Conservation (phyloP, 1,140 invertebrate species). For the Drosophila lowei region DNA sequence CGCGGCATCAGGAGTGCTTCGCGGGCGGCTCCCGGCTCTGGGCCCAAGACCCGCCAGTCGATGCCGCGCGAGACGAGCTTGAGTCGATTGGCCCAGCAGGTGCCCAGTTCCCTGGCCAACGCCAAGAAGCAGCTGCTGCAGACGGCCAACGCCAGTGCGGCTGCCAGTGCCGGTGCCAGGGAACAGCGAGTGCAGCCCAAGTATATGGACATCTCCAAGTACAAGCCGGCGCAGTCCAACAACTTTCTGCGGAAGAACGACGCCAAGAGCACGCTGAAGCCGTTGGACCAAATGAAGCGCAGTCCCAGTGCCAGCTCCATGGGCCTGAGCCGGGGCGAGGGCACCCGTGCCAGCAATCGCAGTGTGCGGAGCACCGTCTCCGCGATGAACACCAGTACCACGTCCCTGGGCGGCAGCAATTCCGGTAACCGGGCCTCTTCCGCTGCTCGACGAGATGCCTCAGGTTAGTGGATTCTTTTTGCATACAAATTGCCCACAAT, state of each 20-base stretch:
- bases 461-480: conserved; percentile 44
- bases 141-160: conserved; percentile 61
- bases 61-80: conserved; percentile 82
- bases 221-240: conserved; percentile 84
- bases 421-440: conserved; percentile 61
- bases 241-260: conserved; percentile 85
- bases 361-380: conserved; percentile 71
- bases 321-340: conserved; percentile 68
- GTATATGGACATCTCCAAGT: conserved; percentile 86
- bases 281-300: conserved; percentile 74
- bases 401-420: conserved; percentile 57
- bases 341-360: conserved; percentile 71
- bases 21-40: conserved; percentile 45
- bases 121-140: conserved; percentile 82
- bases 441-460: conserved; percentile 71
- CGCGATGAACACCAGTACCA: conserved; percentile 73
- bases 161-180: conserved; percentile 10
- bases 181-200: conserved; percentile 75
- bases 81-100: conserved; percentile 74
- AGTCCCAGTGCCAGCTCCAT: conserved; percentile 81
- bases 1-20: conserved; percentile 72
- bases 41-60: conserved; percentile 65
- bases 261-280: conserved; percentile 85
- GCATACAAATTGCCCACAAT: background rate
- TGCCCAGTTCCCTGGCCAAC: conserved; percentile 78